Base-by-base conservation (phyloP, 2,797 vertebrate genomes). In the Pitangus sulphuratus region DNA sequence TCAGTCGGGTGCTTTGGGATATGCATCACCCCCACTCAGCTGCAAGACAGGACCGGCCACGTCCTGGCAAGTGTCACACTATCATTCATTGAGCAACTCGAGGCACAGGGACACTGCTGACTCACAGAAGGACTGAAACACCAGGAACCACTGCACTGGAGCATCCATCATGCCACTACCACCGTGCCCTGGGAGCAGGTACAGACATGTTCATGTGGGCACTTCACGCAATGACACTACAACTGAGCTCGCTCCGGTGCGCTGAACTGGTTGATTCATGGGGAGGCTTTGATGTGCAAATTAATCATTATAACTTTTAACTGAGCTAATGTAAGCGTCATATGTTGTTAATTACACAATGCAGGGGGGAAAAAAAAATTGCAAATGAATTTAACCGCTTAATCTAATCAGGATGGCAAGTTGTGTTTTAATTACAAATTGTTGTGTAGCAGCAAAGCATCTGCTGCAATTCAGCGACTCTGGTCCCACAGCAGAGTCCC, bases 241-340 rank as follows among this genome's bases (percentile, higher is more conserved):
- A 71, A 70, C 5, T 11, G 68, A 85, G 81, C 85, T 54, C 4
- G 2, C 81, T 58, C 61, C 5, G 4, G 53, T 50, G 48, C 10
- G 9, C 56, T 3, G 20, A 44, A 87, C 47, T 93, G 12, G 54
- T 25, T 86, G 90, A 94, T 94, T 90, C 89, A 93, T 14, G 56
- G 92, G 86, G 84, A 85, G 58, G 81, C 89, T 97, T 74, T 90
- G 91, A 94, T 81, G 82, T 76, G 78, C 72, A 42, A 94, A 94
- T 97, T 95, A 95, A 97, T 97, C 96, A 96, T 96, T 84, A 61
- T 70, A 95, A 96, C 96, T 95, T 97, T 96, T 96, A 95, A 94
- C 68, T 65, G 86, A 65, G 80, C 95, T 96, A 94, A 97, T 91
- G 65, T 53, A 92, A 97, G 89, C 68, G 28, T 97, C 97, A 11